Base-by-base conservation (phyloP, 2,113 vertebrate genomes). In the Pluvialis apricaria region DNA sequence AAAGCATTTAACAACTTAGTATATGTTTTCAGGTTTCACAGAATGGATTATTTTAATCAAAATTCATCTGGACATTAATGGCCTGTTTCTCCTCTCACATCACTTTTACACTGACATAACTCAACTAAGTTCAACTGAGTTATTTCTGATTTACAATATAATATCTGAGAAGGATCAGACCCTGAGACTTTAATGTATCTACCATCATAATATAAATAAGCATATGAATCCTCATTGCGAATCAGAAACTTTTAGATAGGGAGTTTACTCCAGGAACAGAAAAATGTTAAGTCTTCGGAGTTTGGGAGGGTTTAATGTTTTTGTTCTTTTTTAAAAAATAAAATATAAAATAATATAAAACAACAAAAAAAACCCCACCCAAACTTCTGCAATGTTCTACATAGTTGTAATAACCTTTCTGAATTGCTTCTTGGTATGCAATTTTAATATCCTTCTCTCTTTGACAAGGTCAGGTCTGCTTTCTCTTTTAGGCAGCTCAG, bases 401-500 rank as follows among this genome's bases (percentile, higher is more conserved):
- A 40, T n/a, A 85, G 24, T 15, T 81, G 6, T 61, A 91, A 76
- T 55, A 82, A 76, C 14, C 52, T 81, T 88, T 87, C 88, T 94
- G 60, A 45, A 69, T 72, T 93, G 86, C 64, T 69, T 94, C 40
- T 68, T 94, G 32, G 3, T 79, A 95, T 47, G 44, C 66, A 96
- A 94, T 86, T 95, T 94, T 83, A 97, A 92, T 91, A 90, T 60
- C 34, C 73, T 71, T 75, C 29, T 90, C 76, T 62, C 22, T 95
- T 82, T 80, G 88, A 86, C 51, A 92, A 96, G 77, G 83, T 95
- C 92, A 97, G 80, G 44, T 73, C 55, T 94, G 82, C 82, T 94
- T 97, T 96, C 62, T 88, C 91, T 97, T 94, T 70, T 73, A 96
- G 90, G 77, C 71, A 95, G 70, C 65, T 97, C 85, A 65, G 57